Conservation (phyloP, 2,888 invertebrate species). For the Thera obeliscata region DNA sequence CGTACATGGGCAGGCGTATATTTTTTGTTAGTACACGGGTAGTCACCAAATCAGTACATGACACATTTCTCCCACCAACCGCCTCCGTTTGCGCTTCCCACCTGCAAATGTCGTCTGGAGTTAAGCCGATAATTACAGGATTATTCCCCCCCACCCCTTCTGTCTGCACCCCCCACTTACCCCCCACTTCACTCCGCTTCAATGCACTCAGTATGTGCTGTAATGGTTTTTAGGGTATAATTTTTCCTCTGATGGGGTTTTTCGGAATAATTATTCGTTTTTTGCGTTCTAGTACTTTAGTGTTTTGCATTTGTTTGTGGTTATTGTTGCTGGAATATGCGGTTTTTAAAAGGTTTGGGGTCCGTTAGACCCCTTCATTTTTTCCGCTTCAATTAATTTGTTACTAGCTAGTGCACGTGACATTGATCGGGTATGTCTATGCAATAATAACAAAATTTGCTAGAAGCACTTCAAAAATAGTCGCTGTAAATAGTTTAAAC, state of each 20-base stretch:
- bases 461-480: not conserved
- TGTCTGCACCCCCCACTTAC: constrained; percentile 49
- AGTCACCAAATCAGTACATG: constrained; percentile 1
- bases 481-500: not conserved
- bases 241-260: constrained; percentile 74
- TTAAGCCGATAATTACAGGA: constrained; percentile 83
- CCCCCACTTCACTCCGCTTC: constrained; percentile 69
- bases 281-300: constrained; percentile 55
- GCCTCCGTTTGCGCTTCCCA: constrained; percentile 64
- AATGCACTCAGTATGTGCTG: constrained; percentile 75
- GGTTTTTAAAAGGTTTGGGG: constrained; percentile 15
- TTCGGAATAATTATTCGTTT: constrained; percentile 67
- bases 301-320: constrained; percentile 52
- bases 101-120: constrained; percentile 80
- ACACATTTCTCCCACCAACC: constrained; percentile 38
- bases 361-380: not conserved
- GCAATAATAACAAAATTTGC: not conserved
- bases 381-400: not conserved
- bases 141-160: constrained; percentile 60
- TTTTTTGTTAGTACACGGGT: not conserved
- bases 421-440: too few relatives aligned
- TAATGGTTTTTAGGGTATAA: constrained; percentile 79
- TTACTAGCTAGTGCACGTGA: not conserved
- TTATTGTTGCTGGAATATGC: constrained; percentile 35
- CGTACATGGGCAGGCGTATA: not conserved